Conservation (phyloP, 1,140 invertebrate species). For the Hypsibius dujardini region DNA sequence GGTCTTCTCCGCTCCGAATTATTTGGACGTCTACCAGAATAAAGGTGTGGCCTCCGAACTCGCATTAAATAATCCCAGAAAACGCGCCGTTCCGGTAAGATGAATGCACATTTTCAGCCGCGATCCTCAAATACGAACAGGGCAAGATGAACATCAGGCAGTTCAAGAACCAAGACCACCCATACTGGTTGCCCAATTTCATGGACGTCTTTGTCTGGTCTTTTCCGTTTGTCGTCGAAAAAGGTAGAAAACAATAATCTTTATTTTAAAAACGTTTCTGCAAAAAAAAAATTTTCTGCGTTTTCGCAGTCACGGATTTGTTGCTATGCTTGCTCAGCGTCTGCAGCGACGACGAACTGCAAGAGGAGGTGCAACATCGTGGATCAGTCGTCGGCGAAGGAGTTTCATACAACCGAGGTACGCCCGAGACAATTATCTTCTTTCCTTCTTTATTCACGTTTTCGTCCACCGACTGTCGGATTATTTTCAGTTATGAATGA, state of each 20-base stretch:
- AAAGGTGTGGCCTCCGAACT: constrained; percentile 55
- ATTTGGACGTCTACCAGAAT: constrained; percentile 99
- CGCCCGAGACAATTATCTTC: background rate
- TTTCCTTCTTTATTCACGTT: background rate
- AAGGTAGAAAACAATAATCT: constrained; percentile 43
- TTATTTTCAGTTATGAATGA: constrained; percentile 12
- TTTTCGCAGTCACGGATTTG: constrained; percentile 86
- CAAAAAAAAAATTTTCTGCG: too few species aligned
- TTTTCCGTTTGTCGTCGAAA: constrained; percentile 97
- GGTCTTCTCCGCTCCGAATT: constrained; percentile 99
- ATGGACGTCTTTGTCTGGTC: constrained; percentile 99
- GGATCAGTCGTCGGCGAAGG: constrained; percentile 32
- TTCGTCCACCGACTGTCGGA: background rate
- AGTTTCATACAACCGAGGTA: constrained; percentile 16
- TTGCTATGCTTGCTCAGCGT: constrained; percentile 98
- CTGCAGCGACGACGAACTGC: constrained; percentile 97
- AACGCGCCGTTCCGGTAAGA: too few species aligned
- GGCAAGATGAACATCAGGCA: constrained; percentile 99
- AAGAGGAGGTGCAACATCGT: constrained; percentile 48
- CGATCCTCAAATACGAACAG: constrained; percentile 99
- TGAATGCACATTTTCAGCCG: constrained; percentile 49
- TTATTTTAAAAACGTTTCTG: constrained; percentile 22
- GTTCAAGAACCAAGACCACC: constrained; percentile 99
- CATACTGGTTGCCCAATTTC: constrained; percentile 99
- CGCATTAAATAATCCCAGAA: too few species aligned